Evolutionary conservation across 2,888 invertebrate genomes (phyloP).

Genomic region (Pachydiplax longipennis): DNA sequence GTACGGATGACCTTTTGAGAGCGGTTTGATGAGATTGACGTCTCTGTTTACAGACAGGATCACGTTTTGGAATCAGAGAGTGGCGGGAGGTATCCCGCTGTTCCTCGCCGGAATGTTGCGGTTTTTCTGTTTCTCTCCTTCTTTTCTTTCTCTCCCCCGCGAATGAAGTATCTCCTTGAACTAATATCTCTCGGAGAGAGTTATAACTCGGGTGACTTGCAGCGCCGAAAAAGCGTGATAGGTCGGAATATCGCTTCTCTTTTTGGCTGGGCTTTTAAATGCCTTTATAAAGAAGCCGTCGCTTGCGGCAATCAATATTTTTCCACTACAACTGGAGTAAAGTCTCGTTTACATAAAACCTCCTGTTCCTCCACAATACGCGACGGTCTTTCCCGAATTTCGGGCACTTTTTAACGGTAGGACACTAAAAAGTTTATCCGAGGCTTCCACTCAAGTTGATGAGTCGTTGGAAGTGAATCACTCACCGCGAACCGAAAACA

Average conservation of each 20-base stretch:
- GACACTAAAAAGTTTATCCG: not conserved
- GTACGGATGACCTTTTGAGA: constrained; percentile 17
- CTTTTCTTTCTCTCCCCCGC: not conserved
- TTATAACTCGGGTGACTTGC: not conserved
- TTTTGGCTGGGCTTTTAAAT: not conserved
- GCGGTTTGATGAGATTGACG: constrained; percentile 24
- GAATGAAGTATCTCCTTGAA: constrained; percentile 22
- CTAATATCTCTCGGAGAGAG: constrained; percentile 4
- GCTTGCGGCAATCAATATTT: constrained; percentile 6
- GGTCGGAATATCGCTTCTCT: constrained; percentile 7
- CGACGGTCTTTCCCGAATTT: not conserved
- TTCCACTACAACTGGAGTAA: not conserved
- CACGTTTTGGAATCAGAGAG: not conserved
- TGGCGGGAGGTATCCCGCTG: not conserved
- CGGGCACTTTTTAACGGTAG: not conserved
- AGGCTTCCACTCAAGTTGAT: not conserved
- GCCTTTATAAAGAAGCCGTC: not conserved
- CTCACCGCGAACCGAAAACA: not conserved
- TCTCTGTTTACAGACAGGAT: constrained; percentile 23
- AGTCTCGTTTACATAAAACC: not conserved
- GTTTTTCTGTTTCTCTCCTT: not conserved
- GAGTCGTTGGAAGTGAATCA: not conserved
- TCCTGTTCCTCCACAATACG: not conserved
- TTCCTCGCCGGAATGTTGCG: not conserved
- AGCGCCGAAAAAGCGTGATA: constrained; percentile 7